Evolutionary conservation across 2,113 vertebrate species (phyloP), one percentile per base, ranked within the genome.

Genomic region (Eidolon helvum): DNA sequence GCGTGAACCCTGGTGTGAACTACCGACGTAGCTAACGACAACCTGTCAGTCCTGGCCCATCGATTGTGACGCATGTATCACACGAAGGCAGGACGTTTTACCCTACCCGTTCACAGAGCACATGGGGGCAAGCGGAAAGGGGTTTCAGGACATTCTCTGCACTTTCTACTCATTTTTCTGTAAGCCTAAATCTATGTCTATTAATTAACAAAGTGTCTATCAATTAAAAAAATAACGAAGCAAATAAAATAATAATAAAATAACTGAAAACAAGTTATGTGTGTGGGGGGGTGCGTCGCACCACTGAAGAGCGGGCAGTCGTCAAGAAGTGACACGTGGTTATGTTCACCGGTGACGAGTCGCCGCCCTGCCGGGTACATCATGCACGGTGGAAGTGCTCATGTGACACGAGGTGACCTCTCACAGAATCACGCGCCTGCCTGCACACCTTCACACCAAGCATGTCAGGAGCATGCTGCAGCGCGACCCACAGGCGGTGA

Each of bases 201-300:
- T 53, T 24, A 2, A 55, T 61, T 33, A 6, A 65, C 14, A 24
- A 40, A 77, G n/a, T n/a, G n/a, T n/a, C n/a, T n/a, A n/a, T n/a
- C n/a, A n/a, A n/a, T n/a, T n/a, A 38, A 10, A 24, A 84, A 18
- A 43, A 61, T 53, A 10, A 53, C 35, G 11, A 65, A 50, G 0
- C 19, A 77, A 21, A 43, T 43, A 79, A 71, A 50, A 59, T 63
- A 61, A 75, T 61, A 80, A 66, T 28, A 59, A 89, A 71, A 48
- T 38, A 50, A 93, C 26, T 92, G 75, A 35, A 93, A 90, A 33
- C n/a, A n/a, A n/a, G n/a, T n/a, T n/a, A n/a, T n/a, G n/a, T n/a
- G n/a, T n/a, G n/a, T n/a, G n/a, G n/a, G n/a, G n/a, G n/a, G n/a
- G n/a, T n/a, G n/a, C n/a, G n/a, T n/a, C 43, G 24, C 19, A 50